Base-by-base conservation (phyloP, 64 coral and sea anemone genomes). In the Hydrozoanthus tunicans region DNA sequence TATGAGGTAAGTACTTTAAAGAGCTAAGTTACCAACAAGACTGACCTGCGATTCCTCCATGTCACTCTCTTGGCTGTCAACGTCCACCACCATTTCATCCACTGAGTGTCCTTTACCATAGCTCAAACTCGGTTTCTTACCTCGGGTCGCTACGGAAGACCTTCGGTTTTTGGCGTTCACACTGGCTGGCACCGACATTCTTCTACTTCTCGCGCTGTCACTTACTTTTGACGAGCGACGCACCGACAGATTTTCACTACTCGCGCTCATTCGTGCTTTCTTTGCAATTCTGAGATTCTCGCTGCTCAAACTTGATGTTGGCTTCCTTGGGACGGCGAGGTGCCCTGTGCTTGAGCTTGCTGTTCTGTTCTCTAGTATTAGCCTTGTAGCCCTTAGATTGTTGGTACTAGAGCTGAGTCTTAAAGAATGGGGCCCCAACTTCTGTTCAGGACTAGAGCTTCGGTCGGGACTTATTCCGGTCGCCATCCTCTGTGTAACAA, bases 1-100 rank as follows among this genome's bases (percentile, higher is more conserved):
- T 73, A 7, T 73, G 5, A 9, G n/a, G 6, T 23, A 0, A 73
- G 43, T 32, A 32, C 9, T 0, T 9, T 7, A 0, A 73, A 7
- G 24, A 73, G 9, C 20, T 3, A 6, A 27, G 0, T 0, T 32
- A 32, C 7, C 24, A 25, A 9, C 9, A 7, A 24, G 4, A 51
- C 84, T 75, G 0, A 88, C 84, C 84, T 88, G 84, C 74, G 84
- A 88, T 43, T 88, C 84, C 60, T 73, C 70, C 70, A 59, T 59
- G 84, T 74, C 68, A 56, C 84, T 88, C 56, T 88, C 84, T 4
- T 88, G 10, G n/a, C 68, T 88, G 56, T 88, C 70, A 6, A 73
- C 56, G 66, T 74, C 53, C 89, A 90, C 80, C 58, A 53, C 63
- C 14, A 58, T 67, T 60, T 67, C 63, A 17, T 51, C 60, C n/a